phyloP scores from a whole-genome alignment of 2,113 vertebrate genomes.

The Dromaius novaehollandiae region DNA sequence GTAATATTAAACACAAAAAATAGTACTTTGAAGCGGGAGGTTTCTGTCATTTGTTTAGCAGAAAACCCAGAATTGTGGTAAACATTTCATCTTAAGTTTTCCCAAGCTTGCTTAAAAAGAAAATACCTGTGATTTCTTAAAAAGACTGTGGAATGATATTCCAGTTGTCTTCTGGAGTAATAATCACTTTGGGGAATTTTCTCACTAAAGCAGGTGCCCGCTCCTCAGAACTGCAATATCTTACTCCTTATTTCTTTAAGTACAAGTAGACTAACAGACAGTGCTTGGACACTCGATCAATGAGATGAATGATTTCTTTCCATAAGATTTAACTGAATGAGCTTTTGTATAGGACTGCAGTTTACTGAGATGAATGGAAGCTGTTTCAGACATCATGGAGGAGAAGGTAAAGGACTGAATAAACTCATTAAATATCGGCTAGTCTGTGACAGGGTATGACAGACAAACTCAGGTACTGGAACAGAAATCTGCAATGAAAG shows the following conservation, averaged over 20 bases:
- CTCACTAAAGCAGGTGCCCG: neutral
- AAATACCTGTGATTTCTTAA: neutral
- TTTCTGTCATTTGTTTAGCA: neutral
- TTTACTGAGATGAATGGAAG: slow-evolving; percentile 44
- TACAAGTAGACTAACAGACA: neutral
- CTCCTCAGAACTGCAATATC: neutral
- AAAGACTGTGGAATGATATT: neutral
- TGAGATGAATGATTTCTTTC: neutral
- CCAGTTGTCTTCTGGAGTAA: neutral
- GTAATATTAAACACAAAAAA: neutral
- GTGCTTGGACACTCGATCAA: neutral
- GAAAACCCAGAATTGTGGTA: neutral
- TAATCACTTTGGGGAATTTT: neutral
- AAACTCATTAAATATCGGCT: slow-evolving; percentile 19
- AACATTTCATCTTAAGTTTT: neutral
- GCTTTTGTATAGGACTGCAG: neutral
- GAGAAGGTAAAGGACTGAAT: neutral
- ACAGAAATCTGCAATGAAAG: slow-evolving; percentile 4
- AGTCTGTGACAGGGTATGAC: neutral
- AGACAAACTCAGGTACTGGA: neutral
- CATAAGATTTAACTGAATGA: slow-evolving; percentile 33
- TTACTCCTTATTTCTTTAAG: slow-evolving; percentile 9
- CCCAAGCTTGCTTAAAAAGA: neutral
- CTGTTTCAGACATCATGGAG: neutral
- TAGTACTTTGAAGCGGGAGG: neutral